Percentiles rank a stretch among this genome's conserved stretches.
phyloP scores from a whole-genome alignment of 2,888 invertebrate genomes.

The Resseliella maxima region DNA sequence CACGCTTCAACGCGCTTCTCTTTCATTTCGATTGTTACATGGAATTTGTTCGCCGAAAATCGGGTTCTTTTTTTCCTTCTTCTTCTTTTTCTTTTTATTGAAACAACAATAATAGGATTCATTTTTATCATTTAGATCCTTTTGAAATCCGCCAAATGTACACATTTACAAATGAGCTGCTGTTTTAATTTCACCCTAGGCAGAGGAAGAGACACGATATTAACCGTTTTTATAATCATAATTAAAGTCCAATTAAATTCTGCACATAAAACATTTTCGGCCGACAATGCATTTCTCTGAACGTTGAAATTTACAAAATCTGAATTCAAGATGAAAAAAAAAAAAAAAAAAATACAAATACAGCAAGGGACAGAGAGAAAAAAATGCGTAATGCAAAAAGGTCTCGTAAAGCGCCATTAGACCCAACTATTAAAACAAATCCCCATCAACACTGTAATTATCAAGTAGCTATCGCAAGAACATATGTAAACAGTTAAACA shows the following conservation, averaged over 20 bases:
- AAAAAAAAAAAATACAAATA: too few species aligned
- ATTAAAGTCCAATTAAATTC: constrained; percentile 55
- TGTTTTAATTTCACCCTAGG: constrained; percentile 10
- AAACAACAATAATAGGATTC: constrained; percentile 16
- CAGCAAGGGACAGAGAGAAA: too few species aligned
- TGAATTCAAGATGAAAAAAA: too few species aligned
- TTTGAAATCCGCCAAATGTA: constrained; percentile 21
- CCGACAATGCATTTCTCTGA: neutral
- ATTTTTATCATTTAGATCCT: constrained; percentile 36
- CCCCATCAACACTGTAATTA: constrained; percentile 36
- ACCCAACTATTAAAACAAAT: constrained; percentile 32
- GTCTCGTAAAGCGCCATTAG: constrained; percentile 28
- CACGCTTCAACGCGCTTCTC: constrained; percentile 52
- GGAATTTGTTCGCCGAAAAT: too few species aligned
- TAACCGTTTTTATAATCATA: constrained; percentile 20
- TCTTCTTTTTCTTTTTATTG: neutral
- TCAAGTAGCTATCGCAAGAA: constrained; percentile 32
- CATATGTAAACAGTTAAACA: constrained; percentile 40
- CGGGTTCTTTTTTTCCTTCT: too few species aligned
- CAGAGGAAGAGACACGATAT: neutral
- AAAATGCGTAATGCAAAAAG: constrained; percentile 6
- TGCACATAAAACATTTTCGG: neutral
- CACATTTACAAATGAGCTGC: neutral
- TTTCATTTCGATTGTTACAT: neutral
- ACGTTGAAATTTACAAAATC: too few species aligned